phyloP scores from a whole-genome alignment of 2,113 vertebrate species.

The Sebastes fasciatus region DNA sequence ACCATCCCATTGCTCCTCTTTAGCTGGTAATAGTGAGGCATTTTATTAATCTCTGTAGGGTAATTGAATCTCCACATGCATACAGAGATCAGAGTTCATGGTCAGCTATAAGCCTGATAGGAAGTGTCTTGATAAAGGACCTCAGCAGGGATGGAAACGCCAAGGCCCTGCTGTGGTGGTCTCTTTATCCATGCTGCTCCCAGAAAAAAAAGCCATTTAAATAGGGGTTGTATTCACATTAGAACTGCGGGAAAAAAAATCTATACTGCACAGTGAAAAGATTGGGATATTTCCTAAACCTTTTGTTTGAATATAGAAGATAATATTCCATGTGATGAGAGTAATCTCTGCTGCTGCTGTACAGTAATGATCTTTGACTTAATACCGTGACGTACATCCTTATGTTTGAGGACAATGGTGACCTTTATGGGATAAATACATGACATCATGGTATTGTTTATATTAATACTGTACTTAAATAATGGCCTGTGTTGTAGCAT shows the following conservation, averaged over 20 bases:
- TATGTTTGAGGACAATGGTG: conserved; percentile 17
- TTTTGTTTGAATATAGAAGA: conserved; percentile 16
- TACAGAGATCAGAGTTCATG: conserved; percentile 26
- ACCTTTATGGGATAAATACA: conserved; percentile 31
- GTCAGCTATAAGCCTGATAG: not conserved
- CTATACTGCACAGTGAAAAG: not conserved
- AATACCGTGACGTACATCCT: conserved; percentile 10
- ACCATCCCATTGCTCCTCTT: not conserved
- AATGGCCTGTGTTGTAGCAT: conserved; percentile 37
- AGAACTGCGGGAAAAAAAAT: not conserved
- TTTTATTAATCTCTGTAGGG: conserved; percentile 32
- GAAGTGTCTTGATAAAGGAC: conserved; percentile 10
- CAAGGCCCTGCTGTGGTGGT: not conserved
- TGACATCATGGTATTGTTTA: conserved; percentile 37
- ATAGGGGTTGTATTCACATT: not conserved
- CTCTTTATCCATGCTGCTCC: not conserved
- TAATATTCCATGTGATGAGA: conserved; percentile 26
- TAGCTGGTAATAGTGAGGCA: conserved; percentile 3
- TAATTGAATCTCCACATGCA: conserved; percentile 25
- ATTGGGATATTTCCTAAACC: not conserved
- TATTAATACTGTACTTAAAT: conserved; percentile 38
- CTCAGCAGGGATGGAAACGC: conserved; percentile 16
- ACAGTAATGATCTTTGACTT: conserved; percentile 41
- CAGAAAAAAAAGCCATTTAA: not conserved
- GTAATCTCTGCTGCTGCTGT: conserved; percentile 39